Conservation (phyloP, 2,888 invertebrate species). For the Cheilosia scutellata region DNA sequence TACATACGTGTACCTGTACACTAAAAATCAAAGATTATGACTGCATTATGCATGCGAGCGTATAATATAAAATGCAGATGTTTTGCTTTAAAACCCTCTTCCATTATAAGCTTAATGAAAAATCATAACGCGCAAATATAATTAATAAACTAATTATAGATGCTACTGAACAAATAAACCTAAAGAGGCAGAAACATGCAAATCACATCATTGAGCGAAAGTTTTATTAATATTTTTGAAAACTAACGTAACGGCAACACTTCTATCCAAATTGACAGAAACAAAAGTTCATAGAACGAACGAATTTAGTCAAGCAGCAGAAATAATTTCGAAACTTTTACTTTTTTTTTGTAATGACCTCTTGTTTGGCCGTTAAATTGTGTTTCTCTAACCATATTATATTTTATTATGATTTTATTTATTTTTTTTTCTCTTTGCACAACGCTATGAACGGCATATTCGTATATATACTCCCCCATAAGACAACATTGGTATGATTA, state of each 20-base stretch:
- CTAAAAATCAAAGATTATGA: background rate
- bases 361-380: slow-evolving; percentile 56
- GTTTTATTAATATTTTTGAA: background rate
- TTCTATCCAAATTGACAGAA: background rate
- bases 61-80: background rate
- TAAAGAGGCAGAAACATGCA: slow-evolving; percentile 27
- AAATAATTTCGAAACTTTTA: slow-evolving; percentile 49
- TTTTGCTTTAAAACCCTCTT: background rate
- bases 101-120: background rate
- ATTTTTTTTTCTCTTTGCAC: slow-evolving; percentile 41
- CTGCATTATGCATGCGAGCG: slow-evolving; percentile 3
- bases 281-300: slow-evolving; percentile 3
- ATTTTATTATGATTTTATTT: slow-evolving; percentile 58
- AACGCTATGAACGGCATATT: background rate
- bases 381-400: slow-evolving; percentile 50
- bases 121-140: slow-evolving; percentile 6
- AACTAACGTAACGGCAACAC: background rate
- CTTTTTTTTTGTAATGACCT: slow-evolving; percentile 48
- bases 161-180: slow-evolving; percentile 13
- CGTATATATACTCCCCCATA: slow-evolving; percentile 35
- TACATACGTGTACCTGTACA: no score
- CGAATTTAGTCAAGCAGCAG: slow-evolving; percentile 3
- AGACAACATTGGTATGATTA: slow-evolving; percentile 1
- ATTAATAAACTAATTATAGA: slow-evolving; percentile 20
- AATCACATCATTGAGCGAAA: slow-evolving; percentile 34